phyloP scores from a whole-genome alignment of 2,888 invertebrate genomes.

The Pollenia griseotomentosa region DNA sequence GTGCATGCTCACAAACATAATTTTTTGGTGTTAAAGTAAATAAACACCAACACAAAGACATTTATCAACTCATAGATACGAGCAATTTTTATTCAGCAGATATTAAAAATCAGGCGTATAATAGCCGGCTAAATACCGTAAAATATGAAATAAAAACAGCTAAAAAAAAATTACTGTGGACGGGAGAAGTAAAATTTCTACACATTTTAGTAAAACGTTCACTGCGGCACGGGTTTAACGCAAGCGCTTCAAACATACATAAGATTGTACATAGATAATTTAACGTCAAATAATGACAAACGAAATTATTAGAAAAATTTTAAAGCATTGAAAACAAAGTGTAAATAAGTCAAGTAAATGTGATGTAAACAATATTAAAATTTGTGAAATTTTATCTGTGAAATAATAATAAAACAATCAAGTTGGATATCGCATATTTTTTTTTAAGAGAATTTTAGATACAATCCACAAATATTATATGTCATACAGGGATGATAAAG shows the following conservation, averaged over 20 bases:
- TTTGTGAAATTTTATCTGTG: constrained; percentile 36
- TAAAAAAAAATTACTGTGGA: background rate
- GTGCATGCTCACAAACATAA: too few relatives aligned
- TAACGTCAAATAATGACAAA: constrained; percentile 17
- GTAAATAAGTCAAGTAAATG: background rate
- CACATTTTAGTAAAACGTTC: constrained; percentile 50
- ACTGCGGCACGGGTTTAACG: constrained; percentile 33
- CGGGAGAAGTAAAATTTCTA: constrained; percentile 20
- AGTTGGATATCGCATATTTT: too few relatives aligned
- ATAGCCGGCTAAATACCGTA: constrained; percentile 27
- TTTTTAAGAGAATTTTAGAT: constrained; percentile 5
- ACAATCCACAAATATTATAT: background rate
- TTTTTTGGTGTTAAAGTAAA: background rate
- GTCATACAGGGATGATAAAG: too few relatives aligned
- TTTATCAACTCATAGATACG: background rate
- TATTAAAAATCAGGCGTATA: background rate
- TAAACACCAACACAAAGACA: background rate
- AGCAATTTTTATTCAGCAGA: constrained; percentile 28
- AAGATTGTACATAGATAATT: too few relatives aligned
- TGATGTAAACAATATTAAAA: constrained; percentile 50
- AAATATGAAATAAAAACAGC: constrained; percentile 21
- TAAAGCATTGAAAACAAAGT: background rate
- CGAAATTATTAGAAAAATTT: constrained; percentile 29
- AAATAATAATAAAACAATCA: background rate
- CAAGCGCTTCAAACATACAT: constrained; percentile 35